Conservation (phyloP, 2,888 invertebrate species). For the Drosophila mercatorum region DNA sequence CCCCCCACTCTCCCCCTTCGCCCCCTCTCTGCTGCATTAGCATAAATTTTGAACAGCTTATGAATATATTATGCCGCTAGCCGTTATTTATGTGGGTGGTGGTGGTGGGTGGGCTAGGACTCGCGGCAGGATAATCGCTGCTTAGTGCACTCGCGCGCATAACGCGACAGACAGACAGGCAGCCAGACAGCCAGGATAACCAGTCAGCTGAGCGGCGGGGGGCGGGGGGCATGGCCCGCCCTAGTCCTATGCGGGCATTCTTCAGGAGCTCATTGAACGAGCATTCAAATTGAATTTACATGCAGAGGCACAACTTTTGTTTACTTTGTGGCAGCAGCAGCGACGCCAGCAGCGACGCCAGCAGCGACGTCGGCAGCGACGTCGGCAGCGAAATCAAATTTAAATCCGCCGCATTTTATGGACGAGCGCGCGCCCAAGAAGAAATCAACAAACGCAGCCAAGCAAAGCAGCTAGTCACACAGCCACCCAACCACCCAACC, state of each 20-base stretch:
- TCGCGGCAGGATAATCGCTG: constrained; percentile 74
- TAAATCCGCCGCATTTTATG: constrained; percentile 64
- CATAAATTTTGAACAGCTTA: constrained; percentile 73
- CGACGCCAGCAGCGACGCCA: not conserved
- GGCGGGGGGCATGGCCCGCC: not conserved
- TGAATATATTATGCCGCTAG: constrained; percentile 67
- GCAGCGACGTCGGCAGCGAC: not conserved
- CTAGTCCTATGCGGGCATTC: not conserved
- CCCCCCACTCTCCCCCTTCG: not conserved
- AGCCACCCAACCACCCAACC: not conserved
- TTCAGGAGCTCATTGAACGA: constrained; percentile 71
- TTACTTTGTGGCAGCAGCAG: constrained; percentile 57
- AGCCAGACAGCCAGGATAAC: constrained; percentile 32
- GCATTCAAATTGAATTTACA: constrained; percentile 80
- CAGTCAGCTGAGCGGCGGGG: constrained; percentile 12
- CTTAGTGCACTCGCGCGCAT: constrained; percentile 76
- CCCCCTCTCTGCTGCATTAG: constrained; percentile 49
- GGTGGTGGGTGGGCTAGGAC: constrained; percentile 25
- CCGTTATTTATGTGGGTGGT: constrained; percentile 64
- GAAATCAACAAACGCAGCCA: constrained; percentile 35
- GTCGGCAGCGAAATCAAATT: constrained; percentile 65
- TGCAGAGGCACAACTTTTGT: constrained; percentile 74
- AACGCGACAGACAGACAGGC: constrained; percentile 32
- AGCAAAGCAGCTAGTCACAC: constrained; percentile 10
- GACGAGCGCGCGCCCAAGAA: constrained; percentile 48